Conservation (phyloP, 2,888 invertebrate species). For the Tromatobia lineatoria region DNA sequence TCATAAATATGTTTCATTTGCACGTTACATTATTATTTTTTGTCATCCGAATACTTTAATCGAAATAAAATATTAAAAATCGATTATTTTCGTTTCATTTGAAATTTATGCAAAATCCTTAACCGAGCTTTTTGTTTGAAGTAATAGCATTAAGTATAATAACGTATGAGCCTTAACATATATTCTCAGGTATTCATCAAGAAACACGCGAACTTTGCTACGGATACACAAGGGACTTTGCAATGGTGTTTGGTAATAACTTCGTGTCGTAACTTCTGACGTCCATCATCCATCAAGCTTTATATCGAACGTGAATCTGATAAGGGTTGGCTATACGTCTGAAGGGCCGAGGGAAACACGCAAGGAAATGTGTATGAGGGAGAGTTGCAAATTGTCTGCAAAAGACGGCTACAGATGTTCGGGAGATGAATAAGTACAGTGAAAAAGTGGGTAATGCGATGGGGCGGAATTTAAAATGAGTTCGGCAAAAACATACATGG, state of each 20-base stretch:
- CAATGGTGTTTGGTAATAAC: background rate
- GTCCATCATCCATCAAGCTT: slow-evolving; percentile 47
- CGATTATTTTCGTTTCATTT: no score
- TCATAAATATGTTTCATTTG: no score
- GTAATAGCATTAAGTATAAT: background rate
- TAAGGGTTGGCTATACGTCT: slow-evolving; percentile 35
- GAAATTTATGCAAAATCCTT: no score
- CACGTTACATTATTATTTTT: no score
- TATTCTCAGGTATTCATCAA: background rate
- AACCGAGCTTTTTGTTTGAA: background rate
- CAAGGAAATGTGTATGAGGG: slow-evolving; percentile 11
- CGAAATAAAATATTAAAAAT: no score
- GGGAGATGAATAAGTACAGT: background rate
- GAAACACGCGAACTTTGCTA: slow-evolving; percentile 13
- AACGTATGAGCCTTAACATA: background rate
- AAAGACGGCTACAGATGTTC: background rate
- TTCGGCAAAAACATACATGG: no score
- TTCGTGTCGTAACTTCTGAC: slow-evolving; percentile 20
- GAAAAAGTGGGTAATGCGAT: background rate
- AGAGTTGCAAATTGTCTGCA: background rate
- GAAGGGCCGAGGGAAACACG: slow-evolving; percentile 28
- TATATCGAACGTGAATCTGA: slow-evolving; percentile 36
- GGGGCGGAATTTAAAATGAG: no score
- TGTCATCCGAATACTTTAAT: no score
- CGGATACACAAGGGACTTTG: background rate